A percentile compares a stretch with the other conserved stretches of the same genome.
Conservation (phyloP, 1,140 invertebrate genomes). For the Hesperophylax magnus region DNA sequence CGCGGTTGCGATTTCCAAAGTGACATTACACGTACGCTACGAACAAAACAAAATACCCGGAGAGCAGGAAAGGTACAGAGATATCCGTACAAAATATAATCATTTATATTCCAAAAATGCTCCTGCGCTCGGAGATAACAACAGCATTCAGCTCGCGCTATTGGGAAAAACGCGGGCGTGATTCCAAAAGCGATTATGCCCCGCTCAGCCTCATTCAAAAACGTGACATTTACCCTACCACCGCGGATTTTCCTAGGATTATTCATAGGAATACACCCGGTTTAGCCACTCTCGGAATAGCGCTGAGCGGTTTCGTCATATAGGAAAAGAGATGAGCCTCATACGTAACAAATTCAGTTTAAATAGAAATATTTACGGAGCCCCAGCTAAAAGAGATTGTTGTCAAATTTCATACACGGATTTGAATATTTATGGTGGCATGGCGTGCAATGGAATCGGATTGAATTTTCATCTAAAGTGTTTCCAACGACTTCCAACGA, state of each 20-base stretch:
- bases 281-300: constrained; percentile 28
- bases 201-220: constrained; percentile 34
- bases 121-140: constrained; percentile 53
- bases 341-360: constrained; percentile 36
- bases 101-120: constrained; percentile 58
- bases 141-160: constrained; percentile 34
- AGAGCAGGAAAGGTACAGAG: constrained; percentile 29
- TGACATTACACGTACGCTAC: constrained; percentile 36
- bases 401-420: constrained; percentile 11
- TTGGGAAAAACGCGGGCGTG: constrained; percentile 51
- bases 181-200: constrained; percentile 51
- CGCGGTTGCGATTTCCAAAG: constrained; percentile 28
- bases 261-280: constrained; percentile 7
- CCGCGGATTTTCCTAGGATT: neutral
- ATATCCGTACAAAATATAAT: constrained; percentile 53
- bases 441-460: neutral
- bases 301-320: constrained; percentile 31
- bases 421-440: neutral
- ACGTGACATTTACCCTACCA: constrained; percentile 13
- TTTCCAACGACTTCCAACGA: neutral
- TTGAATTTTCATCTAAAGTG: neutral
- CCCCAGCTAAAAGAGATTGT: constrained; percentile 2
- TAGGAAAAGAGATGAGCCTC: constrained; percentile 37
- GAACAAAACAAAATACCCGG: constrained; percentile 39
- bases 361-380: constrained; percentile 23